Evolutionary conservation across 2,113 vertebrate genomes (phyloP), one percentile per base, ranked within the genome.

Genomic region (Epinephelus lanceolatus): DNA sequence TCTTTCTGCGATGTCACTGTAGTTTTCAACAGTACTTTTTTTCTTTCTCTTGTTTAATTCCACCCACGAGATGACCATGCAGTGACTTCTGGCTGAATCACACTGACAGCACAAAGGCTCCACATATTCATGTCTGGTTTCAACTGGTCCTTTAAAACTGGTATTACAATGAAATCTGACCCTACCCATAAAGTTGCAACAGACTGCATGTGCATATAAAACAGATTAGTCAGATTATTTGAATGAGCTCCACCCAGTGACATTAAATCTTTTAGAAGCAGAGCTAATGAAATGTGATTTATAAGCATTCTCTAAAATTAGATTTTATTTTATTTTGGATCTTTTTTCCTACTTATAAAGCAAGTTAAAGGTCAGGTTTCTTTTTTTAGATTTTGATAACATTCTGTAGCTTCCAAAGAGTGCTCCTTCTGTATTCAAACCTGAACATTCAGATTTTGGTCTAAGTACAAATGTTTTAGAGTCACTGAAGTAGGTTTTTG

Each of bases 1-100:
- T 86, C 65, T 80, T 40, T 45, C 72, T 88, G 89, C 80, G 79
- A 76, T 87, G 65, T 89, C 84, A 87, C 89, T 80, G 80, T 63
- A 62, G 40, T 83, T 88, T 86, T 71, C 59, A 78, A 70, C 76
- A 80, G 45, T 42, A 69, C 21, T 40, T 67, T 40, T 80, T 59
- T 19, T 77, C 27, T n/a, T 12, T 61, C 12, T 49, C 19, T 61
- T 23, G 61, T 80, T 49, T 65, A 61, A 85, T 83, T 90, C 75
- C 62, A 56, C 85, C 84, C 83, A 81, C 84, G 6, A 81, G 60
- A 84, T 86, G 82, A 86, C 71, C 76, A 77, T 70, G 68, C 59
- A 78, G 56, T 59, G 79, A 85, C 73, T 83, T 73, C 79, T 67
- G 71, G 49, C 76, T 86, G 87, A 86, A 88, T 91, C 78, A 81